Evolutionary conservation across 2,113 vertebrate species (phyloP).

Genomic region (Bujurquina vittata): DNA sequence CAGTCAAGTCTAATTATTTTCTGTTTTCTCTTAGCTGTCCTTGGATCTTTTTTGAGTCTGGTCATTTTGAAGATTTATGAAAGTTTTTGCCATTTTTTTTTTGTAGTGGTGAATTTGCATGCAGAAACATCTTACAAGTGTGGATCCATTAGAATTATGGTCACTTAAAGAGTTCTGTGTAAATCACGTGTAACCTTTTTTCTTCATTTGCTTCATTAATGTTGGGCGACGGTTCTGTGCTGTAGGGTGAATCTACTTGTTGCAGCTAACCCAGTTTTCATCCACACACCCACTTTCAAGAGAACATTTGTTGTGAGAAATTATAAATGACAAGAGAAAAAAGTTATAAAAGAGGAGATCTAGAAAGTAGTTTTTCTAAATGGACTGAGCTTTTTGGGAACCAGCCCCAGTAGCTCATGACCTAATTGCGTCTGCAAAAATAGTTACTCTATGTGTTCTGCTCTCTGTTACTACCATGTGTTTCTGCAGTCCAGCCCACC

Average conservation of each 20-base stretch:
- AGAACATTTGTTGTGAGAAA: conserved; percentile 3
- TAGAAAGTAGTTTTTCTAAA: conserved; percentile 24
- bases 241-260: not conserved
- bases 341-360: not conserved
- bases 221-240: not conserved
- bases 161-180: not conserved
- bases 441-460: conserved; percentile 37
- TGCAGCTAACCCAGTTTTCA: conserved; percentile 5
- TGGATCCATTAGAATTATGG: not conserved
- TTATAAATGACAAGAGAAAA: conserved; percentile 9
- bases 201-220: not conserved
- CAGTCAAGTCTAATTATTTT: not conserved
- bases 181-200: not conserved
- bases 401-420: conserved; percentile 41
- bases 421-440: conserved; percentile 57
- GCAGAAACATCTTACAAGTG: not conserved
- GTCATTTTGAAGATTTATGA: not conserved
- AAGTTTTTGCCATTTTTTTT: not conserved
- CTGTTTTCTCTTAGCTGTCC: not conserved
- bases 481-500: conserved; percentile 11
- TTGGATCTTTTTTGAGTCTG: not conserved
- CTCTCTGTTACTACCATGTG: conserved; percentile 36
- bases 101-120: not conserved
- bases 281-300: not conserved
- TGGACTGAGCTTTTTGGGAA: conserved; percentile 41